Evolutionary conservation across 2,797 vertebrate genomes (phyloP).

Genomic region (Catharus ustulatus): DNA sequence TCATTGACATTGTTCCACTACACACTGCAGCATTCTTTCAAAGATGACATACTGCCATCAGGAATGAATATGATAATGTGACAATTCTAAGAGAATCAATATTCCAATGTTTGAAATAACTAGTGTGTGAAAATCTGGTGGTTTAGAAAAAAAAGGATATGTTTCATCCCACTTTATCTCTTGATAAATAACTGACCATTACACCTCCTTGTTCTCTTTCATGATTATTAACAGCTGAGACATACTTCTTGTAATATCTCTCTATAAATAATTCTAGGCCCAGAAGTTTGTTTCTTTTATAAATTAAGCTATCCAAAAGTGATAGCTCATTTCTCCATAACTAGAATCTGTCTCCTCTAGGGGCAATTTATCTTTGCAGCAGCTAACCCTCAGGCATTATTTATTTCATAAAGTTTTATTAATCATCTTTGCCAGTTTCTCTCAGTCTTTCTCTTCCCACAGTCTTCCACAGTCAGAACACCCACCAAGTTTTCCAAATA

Average conservation of each 20-base stretch:
- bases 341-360: background rate
- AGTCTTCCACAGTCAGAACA: background rate
- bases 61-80: background rate
- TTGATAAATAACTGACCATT: constrained; percentile 46
- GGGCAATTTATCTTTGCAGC: constrained; percentile 28
- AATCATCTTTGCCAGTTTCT: constrained; percentile 5
- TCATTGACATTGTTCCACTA: background rate
- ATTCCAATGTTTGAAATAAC: background rate
- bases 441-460: background rate
- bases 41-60: background rate
- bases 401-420: constrained; percentile 35
- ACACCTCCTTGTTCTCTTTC: background rate
- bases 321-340: constrained; percentile 33
- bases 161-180: background rate
- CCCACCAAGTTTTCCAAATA: background rate
- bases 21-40: background rate
- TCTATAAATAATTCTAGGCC: constrained; percentile 38
- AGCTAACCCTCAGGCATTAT: constrained; percentile 42
- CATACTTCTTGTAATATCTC: constrained; percentile 2
- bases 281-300: constrained; percentile 43
- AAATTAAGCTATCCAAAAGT: constrained; percentile 51
- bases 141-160: background rate
- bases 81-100: background rate
- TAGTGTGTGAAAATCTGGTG: background rate
- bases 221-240: constrained; percentile 26